phyloP scores from a whole-genome alignment of 2,797 vertebrate species.

The Yasuhikotakia modesta region DNA sequence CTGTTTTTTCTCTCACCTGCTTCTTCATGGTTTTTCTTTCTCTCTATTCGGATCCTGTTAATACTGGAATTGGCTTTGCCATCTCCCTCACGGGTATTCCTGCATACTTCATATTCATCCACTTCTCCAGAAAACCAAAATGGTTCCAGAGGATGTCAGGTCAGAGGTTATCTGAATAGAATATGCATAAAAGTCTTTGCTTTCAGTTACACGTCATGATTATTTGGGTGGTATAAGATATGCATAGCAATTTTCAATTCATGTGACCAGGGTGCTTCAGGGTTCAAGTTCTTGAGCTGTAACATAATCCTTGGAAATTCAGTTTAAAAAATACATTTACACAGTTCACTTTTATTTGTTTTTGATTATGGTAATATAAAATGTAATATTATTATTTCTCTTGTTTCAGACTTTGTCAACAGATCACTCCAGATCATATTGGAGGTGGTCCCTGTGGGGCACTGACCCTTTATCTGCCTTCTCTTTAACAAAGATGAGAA shows the following conservation, averaged over 20 bases:
- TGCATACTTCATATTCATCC: conserved; percentile 91
- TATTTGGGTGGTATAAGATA: neutral
- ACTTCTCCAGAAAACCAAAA: conserved; percentile 83
- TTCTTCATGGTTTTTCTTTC: conserved; percentile 95
- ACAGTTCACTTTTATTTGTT: neutral
- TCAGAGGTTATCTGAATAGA: conserved; percentile 51
- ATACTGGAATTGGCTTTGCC: conserved; percentile 91
- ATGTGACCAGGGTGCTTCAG: neutral
- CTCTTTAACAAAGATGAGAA: conserved; percentile 2
- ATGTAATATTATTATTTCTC: conserved; percentile 36
- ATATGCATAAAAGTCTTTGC: neutral
- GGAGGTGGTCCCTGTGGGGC: conserved; percentile 86
- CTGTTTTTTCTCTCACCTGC: conserved; percentile 88
- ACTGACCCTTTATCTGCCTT: conserved; percentile 51
- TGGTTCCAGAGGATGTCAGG: conserved; percentile 72
- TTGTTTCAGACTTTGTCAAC: conserved; percentile 79
- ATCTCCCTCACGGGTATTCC: conserved; percentile 93
- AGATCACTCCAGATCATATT: conserved; percentile 87
- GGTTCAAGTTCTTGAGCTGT: neutral
- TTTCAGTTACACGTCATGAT: neutral
- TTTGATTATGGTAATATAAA: neutral
- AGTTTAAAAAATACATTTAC: neutral
- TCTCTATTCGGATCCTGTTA: conserved; percentile 91
- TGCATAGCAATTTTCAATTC: neutral
- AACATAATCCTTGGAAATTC: neutral